phyloP scores from a whole-genome alignment of 2,797 vertebrate species.

The Perodicticus potto region DNA sequence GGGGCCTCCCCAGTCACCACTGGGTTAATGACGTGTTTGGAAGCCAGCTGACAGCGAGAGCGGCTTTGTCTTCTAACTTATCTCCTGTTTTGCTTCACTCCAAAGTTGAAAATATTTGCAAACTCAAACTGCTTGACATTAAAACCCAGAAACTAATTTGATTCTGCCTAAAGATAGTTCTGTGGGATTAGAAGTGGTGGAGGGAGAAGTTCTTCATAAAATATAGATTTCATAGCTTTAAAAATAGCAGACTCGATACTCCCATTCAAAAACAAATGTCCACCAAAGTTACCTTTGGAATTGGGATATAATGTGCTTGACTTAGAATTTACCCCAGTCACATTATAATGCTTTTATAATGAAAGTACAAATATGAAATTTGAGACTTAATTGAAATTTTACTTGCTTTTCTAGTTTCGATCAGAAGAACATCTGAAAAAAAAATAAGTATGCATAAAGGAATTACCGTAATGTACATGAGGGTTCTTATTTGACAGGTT shows the following conservation, averaged over 20 bases:
- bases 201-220: neutral
- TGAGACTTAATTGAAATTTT: conserved; percentile 44
- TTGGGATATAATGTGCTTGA: neutral
- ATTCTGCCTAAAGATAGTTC: conserved; percentile 67
- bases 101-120: conserved; percentile 79
- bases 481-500: neutral
- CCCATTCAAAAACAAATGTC: conserved; percentile 9
- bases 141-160: conserved; percentile 64
- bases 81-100: conserved; percentile 51
- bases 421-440: conserved; percentile 42
- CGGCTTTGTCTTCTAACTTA: conserved; percentile 66
- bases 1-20: conserved; percentile 60
- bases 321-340: neutral
- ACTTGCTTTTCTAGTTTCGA: conserved; percentile 14
- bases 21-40: conserved; percentile 80
- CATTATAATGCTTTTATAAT: conserved; percentile 21
- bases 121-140: conserved; percentile 71
- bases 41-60: conserved; percentile 54
- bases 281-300: neutral
- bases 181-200: neutral
- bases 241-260: neutral
- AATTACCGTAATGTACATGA: neutral
- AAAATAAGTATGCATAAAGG: neutral
- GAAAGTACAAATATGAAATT: conserved; percentile 35
- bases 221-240: neutral